Evolutionary conservation across 2,797 vertebrate genomes (phyloP).

Genomic region (Enteromius radiatus): DNA sequence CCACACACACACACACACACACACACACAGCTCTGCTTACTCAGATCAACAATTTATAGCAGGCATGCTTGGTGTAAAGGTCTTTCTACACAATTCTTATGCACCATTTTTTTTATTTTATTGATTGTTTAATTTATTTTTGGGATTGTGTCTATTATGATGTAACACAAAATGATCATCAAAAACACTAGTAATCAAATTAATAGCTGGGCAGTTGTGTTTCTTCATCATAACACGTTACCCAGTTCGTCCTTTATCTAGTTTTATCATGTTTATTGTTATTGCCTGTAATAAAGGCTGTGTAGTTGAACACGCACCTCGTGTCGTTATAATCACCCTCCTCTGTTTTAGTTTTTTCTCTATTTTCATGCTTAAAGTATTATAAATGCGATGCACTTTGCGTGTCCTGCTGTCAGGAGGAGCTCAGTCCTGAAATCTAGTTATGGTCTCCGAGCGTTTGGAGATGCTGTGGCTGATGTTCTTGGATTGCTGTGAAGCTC

Average conservation of each 20-base stretch:
- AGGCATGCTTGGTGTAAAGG: neutral
- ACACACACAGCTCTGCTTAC: neutral
- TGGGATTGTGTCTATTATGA: neutral
- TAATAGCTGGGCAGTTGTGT: neutral
- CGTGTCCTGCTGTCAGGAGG: neutral
- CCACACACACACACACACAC: neutral
- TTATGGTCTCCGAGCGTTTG: neutral
- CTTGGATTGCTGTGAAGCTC: slow-evolving; percentile 48
- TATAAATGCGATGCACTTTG: neutral
- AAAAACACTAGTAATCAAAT: slow-evolving; percentile 45
- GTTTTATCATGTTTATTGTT: neutral
- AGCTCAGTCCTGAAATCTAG: neutral
- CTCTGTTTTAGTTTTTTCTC: neutral
- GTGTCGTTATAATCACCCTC: neutral
- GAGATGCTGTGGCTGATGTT: neutral
- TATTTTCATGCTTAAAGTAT: neutral
- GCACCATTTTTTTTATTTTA: neutral
- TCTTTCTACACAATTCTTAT: too few species aligned
- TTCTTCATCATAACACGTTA: neutral
- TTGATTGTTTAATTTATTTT: neutral
- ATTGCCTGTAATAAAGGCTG: neutral
- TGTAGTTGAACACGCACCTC: neutral
- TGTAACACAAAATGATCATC: neutral
- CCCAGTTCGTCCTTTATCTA: neutral
- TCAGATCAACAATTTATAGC: neutral